Base-by-base conservation (phyloP, 2,113 vertebrate species). In the Chlorodrepanis virens region DNA sequence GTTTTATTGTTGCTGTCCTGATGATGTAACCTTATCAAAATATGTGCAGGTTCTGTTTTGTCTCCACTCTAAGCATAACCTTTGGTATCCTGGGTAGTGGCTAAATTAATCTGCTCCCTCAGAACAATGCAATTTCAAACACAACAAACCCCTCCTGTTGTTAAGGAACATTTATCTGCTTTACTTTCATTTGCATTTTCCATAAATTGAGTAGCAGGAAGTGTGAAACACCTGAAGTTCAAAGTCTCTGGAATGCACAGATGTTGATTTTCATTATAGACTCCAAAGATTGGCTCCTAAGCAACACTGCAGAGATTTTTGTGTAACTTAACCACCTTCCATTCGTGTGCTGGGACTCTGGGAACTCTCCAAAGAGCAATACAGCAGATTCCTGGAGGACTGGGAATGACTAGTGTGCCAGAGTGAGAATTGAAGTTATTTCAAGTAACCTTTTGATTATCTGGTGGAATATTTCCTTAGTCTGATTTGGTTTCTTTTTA, bases 201-300 rank as follows among this genome's bases (percentile, higher is more conserved):
- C 96, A 97, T 96, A 97, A 97, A 97, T 93, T 90, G 92, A 96
- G 94, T 96, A 94, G 94, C 92, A 97, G 96, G 96, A 97, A 97
- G 93, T 97, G 94, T 89, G 96, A 94, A 97, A 97, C 96, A 97
- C 96, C 96, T 97, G 96, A 97, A 97, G 96, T 97, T 97, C 96
- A 96, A 95, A 96, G 94, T 95, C 96, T 96, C 71, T 96, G 70
- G 85, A 96, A 95, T 84, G 69, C 93, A 93, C 85, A 95, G 91
- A 87, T 87, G 82, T 68, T 82, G 91, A 69, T 56, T 94, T 94
- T 95, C 84, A 71, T 79, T 92, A 70, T 54, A 89, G 57, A 65
- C 80, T 93, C 89, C 89, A 70, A 85, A 90, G 87, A 89, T 13
- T 84, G 93, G 86, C 79, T 91, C 93, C 94, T 96, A 86, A 81